Percentiles rank a stretch among this genome's conserved stretches.
Evolutionary conservation across 2,113 vertebrate species (phyloP).

Genomic region (Vanacampus margaritifer): DNA sequence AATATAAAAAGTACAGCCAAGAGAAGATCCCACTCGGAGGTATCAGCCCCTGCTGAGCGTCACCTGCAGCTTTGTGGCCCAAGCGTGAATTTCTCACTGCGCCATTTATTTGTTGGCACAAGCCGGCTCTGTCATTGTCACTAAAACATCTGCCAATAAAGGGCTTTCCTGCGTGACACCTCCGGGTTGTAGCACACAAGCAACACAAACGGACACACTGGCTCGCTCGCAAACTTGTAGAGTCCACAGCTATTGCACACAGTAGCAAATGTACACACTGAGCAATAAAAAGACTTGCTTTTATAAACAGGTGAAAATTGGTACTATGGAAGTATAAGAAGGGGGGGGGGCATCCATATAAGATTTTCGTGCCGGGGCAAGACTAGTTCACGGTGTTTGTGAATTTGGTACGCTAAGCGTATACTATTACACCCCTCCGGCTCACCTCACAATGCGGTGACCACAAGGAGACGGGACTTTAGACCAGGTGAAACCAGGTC

Average conservation of each 20-base stretch:
- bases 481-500: neutral
- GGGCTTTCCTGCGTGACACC: constrained; percentile 1
- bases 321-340: no score
- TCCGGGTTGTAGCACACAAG: neutral
- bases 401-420: no score
- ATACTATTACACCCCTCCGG: no score
- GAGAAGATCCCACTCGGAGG: neutral
- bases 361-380: no score
- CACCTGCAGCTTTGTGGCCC: neutral
- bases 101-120: constrained; percentile 3
- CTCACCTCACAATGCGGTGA: no score
- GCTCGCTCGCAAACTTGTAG: neutral
- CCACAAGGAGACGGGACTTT: neutral
- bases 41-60: neutral
- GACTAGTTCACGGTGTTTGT: no score
- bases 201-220: constrained; percentile 1
- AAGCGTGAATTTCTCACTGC: constrained; percentile 18
- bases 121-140: neutral
- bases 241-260: neutral
- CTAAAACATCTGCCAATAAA: constrained; percentile 9
- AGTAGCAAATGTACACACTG: neutral
- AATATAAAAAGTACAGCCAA: neutral
- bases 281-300: no score
- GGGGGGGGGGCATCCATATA: no score
- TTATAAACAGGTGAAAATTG: no score